These are phyloP conservation scores for Psylliodes chrysocephalus DNA, from an alignment of 2,888 invertebrate species.

Conservation along the genomic window DNA sequence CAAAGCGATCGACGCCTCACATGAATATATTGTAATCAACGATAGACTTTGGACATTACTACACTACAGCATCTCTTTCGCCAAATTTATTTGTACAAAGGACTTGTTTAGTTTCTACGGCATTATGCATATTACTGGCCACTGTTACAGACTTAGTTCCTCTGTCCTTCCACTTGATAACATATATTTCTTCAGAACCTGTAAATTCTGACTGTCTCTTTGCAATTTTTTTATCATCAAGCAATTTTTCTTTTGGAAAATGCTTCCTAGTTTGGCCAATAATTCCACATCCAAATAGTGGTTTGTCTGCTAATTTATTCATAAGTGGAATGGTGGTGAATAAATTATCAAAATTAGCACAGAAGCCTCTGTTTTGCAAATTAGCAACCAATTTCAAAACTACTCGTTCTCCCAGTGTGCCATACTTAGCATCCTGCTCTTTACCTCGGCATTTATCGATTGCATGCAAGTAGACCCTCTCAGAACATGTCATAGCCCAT, in stretches of 20 bases:
- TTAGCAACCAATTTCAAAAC: too few species aligned
- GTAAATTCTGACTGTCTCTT: constrained; percentile 46
- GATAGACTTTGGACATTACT: constrained; percentile 47
- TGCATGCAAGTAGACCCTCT: constrained; percentile 20
- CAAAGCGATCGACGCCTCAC: constrained; percentile 54
- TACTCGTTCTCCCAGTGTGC: constrained; percentile 47
- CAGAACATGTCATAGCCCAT: constrained; percentile 27
- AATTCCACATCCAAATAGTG: constrained; percentile 53
- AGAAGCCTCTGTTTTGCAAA: constrained; percentile 46
- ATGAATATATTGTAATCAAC: constrained; percentile 52
- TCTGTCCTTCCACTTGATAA: constrained; percentile 53
- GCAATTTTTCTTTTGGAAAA: constrained; percentile 49
- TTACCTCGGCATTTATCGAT: constrained; percentile 31
- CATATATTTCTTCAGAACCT: constrained; percentile 43
- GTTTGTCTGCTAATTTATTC: constrained; percentile 40
- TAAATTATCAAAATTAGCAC: constrained; percentile 52
- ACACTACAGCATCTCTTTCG: constrained; percentile 46
- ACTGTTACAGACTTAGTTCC: constrained; percentile 48
- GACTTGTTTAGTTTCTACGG: too few species aligned
- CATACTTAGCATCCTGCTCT: too few species aligned
- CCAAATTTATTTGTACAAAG: too few species aligned
- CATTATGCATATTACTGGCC: too few species aligned
- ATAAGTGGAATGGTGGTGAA: constrained; percentile 51
- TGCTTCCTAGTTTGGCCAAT: constrained; percentile 48
- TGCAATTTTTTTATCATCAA: constrained; percentile 46